Evolutionary conservation across 1,140 invertebrate species (phyloP), one percentile per base, ranked within the genome.

Genomic region (Phthorimaea operculella): DNA sequence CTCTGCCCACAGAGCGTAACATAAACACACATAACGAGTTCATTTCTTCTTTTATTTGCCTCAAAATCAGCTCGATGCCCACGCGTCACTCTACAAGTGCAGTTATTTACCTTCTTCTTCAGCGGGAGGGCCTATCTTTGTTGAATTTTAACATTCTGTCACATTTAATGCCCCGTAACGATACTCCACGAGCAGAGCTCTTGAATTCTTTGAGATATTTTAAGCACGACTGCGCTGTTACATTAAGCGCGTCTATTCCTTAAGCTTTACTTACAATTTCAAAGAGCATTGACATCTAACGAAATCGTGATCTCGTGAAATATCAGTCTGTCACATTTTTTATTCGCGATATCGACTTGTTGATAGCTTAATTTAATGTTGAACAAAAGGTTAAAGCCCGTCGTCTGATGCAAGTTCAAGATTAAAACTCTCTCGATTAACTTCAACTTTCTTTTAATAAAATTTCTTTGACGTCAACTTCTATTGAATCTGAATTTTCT

Each of bases 11-110:
- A 51, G 39, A 61, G 58, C 63, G 64, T 63, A 62, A 66, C 64
- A 67, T 59, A 68, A 66, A 64, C 59, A 63, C 55, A 64, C 49
- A 57, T 61, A 68, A 67, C 59, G 62, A 58, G 59, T 54, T 28
- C 45, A 55, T 47, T 47, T 47, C 44, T 47, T 47, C 44, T 9
- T 16, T 17, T 47, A 47, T 47, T 47, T 47, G 44, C 44, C 44
- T 47, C 15, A 15, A 47, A 14, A 16, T 16, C 14, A 28, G 21
- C 21, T 28, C 21, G 21, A 28, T 28, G 44, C 44, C 44, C 15
- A 47, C 44, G 44, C 15, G 11, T 9, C 15, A 15, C 36, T n/a
- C 3, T 9, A 39, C 36, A 39, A 39, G 36, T n/a, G 10, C 36
- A n/a, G 10, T 39, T 12, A 12, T 39, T 39, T 12, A 10, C 36